Conservation (phyloP, 2,113 vertebrate genomes). For the Blennius ocellaris region DNA sequence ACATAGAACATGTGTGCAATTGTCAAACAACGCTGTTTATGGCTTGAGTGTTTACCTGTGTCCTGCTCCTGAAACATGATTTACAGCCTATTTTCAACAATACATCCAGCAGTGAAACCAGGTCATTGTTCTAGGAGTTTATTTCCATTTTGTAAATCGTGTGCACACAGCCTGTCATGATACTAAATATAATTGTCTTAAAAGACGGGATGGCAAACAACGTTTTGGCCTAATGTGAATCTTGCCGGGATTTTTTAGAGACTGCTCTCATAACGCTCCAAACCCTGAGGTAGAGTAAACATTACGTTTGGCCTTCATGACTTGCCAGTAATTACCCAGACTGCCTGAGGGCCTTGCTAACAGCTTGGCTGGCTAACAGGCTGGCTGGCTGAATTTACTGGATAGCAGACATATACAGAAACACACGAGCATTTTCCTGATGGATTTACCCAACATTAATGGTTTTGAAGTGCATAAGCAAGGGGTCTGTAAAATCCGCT, state of each 20-base stretch:
- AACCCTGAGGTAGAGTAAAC: conserved; percentile 82
- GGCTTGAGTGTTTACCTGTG: conserved; percentile 63
- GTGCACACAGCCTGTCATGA: conserved; percentile 3
- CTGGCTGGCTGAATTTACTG: conserved; percentile 65
- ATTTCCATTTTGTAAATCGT: conserved; percentile 12
- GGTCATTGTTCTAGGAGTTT: not conserved
- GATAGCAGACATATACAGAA: conserved; percentile 67
- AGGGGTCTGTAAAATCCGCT: conserved; percentile 52
- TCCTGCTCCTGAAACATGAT: conserved; percentile 39
- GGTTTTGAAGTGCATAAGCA: conserved; percentile 36
- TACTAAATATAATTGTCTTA: conserved; percentile 60
- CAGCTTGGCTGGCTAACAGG: conserved; percentile 34
- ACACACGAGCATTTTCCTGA: conserved; percentile 59
- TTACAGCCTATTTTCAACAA: conserved; percentile 53
- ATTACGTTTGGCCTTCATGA: conserved; percentile 84
- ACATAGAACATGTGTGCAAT: conserved; percentile 51
- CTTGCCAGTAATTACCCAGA: conserved; percentile 81
- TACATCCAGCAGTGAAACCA: not conserved
- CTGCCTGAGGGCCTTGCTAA: conserved; percentile 70
- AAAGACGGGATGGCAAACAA: conserved; percentile 61
- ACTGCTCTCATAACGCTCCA: conserved; percentile 59
- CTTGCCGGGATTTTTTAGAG: conserved; percentile 68
- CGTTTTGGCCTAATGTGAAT: conserved; percentile 73
- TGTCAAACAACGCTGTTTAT: conserved; percentile 76
- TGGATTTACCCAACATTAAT: conserved; percentile 51